Base-by-base conservation (phyloP, 2,797 vertebrate genomes). In the Carapus acus region DNA sequence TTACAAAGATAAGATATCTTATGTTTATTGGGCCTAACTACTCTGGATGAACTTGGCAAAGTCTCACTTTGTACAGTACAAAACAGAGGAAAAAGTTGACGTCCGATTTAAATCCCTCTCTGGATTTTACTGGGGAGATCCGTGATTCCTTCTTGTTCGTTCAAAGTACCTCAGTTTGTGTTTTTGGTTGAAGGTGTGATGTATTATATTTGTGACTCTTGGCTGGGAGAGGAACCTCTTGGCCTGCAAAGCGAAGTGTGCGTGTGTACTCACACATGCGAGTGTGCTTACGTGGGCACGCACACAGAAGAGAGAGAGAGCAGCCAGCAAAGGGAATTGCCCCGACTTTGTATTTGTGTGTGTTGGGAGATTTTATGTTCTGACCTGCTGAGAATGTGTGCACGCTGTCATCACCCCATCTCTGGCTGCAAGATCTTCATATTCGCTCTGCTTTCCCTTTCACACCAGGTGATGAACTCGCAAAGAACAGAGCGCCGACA, bases 391-490 rank as follows among this genome's bases (percentile, higher is more conserved):
- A 55, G 39, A 43, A 54, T 23, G 15, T 49, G 27, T 58, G 7
- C 56, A 42, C 48, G n/a, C 58, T 55, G 62, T 77, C 59, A 39
- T 54, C 54, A 3, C 49, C 22, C 20, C 1, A 20, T 24, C 43
- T 29, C 8, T 17, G 43, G 22, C 24, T 50, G 27, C 5, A 8
- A 9, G 7, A 9, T 44, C 38, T 41, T 41, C 7, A 47, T 36
- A 45, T 54, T 43, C 8, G 20, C 43, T 55, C 59, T 74, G 58
- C 69, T 66, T 74, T 69, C 52, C 48, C 24, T 27, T 72, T 33
- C 36, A 49, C 62, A 82, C 73, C 83, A 99, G 96, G 87, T 83
- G 96, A 99, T 74, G 96, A 98, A 73, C 85, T 97, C 76, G 86
- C 86, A 67, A 95, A 91, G 73, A 55, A 85, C 69, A 92, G 90